Base-by-base conservation (phyloP, 2,797 vertebrate genomes). In the Orestias chungarensis region DNA sequence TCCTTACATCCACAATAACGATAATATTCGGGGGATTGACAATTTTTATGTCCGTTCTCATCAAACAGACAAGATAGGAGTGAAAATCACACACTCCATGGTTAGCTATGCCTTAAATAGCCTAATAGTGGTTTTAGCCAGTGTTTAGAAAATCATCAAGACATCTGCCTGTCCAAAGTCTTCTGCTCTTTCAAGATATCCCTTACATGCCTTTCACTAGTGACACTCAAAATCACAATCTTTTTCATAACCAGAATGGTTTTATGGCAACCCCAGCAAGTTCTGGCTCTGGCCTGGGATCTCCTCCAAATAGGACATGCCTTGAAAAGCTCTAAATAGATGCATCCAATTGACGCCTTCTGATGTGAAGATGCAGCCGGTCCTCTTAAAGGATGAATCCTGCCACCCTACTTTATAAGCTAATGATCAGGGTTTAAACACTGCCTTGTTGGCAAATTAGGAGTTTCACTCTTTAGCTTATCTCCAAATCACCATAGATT, bases 11-110 rank as follows among this genome's bases (percentile, higher is more conserved):
- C 70, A 68, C 66, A 68, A 85, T 81, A 85, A 82, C 89, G 81
- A 85, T 79, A 84, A 88, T 89, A 87, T 93, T 88, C 69, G 33
- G 43, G 64, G 54, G 71, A 71, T 91, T 85, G 68, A 85, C 81
- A 50, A 4, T 81, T 87, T 88, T 91, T 85, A 84, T 82, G 79
- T 82, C 82, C 82, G 72, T 81, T 90, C 91, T 89, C 80, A 61
- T 91, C 75, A 80, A 84, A 82, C 87, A 82, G 78, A 69, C 54
- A 46, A 66, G 42, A 80, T 79, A 69, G 75, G 65, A 77, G 67
- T 65, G 71, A 50, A 42, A 71, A 47, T 47, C 35, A 17, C 49
- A 65, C 69, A 55, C 33, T 18, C 25, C 67, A 57, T 35, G 52
- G 66, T 65, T 64, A n/a, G 52, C 66, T 44, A 27, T 62, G 70